Conservation (phyloP, 1,140 invertebrate genomes). For the Zaprionus gabonicus region DNA sequence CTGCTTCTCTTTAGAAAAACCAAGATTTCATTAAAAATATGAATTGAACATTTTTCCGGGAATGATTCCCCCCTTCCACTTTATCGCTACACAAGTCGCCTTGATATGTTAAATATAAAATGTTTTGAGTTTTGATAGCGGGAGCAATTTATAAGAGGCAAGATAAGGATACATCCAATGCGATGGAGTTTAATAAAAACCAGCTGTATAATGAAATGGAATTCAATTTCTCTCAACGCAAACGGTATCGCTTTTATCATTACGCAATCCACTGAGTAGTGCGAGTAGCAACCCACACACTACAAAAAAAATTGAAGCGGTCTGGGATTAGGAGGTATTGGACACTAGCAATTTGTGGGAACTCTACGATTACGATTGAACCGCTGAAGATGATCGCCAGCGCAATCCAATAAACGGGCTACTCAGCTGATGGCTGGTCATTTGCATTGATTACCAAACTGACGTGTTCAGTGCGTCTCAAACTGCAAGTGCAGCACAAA, state of each 20-base stretch:
- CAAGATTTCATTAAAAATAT: not conserved
- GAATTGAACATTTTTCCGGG: not conserved
- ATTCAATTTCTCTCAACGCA: constrained; percentile 5
- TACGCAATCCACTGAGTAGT: not conserved
- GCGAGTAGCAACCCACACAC: constrained; percentile 15
- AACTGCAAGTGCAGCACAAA: constrained; percentile 23
- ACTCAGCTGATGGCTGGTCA: constrained; percentile 55
- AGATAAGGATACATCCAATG: not conserved
- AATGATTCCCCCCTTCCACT: not conserved
- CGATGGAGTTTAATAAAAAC: not conserved
- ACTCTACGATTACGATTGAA: constrained; percentile 14
- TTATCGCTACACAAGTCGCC: not conserved
- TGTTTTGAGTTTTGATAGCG: not conserved
- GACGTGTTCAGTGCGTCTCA: not conserved
- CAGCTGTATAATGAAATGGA: constrained; percentile 11
- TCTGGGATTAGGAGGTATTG: not conserved
- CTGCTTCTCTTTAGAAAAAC: not conserved
- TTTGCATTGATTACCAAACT: constrained; percentile 55
- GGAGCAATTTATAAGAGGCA: not conserved
- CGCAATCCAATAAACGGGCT: constrained; percentile 54
- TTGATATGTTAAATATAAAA: not conserved
- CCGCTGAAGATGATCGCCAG: constrained; percentile 19
- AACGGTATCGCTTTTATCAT: constrained; percentile 21
- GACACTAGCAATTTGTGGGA: constrained; percentile 23
- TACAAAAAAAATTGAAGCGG: not conserved